phyloP scores from a whole-genome alignment of 1,140 invertebrate genomes.

The Eumaeus atala region DNA sequence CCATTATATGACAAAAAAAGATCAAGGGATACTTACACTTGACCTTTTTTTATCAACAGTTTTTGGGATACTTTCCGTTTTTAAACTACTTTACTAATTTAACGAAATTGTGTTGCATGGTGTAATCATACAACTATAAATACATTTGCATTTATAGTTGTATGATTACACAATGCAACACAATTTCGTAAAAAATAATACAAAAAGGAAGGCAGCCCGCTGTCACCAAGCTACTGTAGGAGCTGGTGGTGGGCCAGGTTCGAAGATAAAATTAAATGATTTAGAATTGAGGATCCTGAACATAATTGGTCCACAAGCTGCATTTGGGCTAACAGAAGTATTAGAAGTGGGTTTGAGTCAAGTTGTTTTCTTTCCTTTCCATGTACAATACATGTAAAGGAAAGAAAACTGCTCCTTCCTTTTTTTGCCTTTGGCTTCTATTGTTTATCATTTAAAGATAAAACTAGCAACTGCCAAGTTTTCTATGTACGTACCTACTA shows the following conservation, averaged over 20 bases:
- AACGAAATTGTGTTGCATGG: background rate
- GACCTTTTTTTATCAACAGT: background rate
- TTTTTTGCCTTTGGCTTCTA: too few species aligned
- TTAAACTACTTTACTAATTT: background rate
- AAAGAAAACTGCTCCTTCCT: too few species aligned
- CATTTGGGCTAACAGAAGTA: slow-evolving; percentile 14
- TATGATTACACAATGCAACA: too few species aligned
- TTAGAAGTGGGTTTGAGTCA: slow-evolving; percentile 6
- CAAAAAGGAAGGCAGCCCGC: slow-evolving; percentile 17
- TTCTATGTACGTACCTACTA: too few species aligned
- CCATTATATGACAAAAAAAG: too few species aligned
- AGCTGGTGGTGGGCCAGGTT: slow-evolving; percentile 15
- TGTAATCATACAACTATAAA: background rate
- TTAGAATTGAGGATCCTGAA: slow-evolving; percentile 14
- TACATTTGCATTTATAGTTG: slow-evolving; percentile 1
- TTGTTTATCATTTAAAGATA: too few species aligned
- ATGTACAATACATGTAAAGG: too few species aligned
- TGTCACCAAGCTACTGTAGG: slow-evolving; percentile 1
- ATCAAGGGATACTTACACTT: too few species aligned
- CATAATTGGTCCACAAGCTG: slow-evolving; percentile 14
- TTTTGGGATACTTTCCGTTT: background rate
- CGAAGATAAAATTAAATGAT: slow-evolving; percentile 2
- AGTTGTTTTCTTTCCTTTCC: too few species aligned
- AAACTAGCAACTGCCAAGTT: too few species aligned
- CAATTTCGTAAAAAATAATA: too few species aligned